Evolutionary conservation across 2,888 invertebrate species (phyloP).

Genomic region (Dendrolimus pini): DNA sequence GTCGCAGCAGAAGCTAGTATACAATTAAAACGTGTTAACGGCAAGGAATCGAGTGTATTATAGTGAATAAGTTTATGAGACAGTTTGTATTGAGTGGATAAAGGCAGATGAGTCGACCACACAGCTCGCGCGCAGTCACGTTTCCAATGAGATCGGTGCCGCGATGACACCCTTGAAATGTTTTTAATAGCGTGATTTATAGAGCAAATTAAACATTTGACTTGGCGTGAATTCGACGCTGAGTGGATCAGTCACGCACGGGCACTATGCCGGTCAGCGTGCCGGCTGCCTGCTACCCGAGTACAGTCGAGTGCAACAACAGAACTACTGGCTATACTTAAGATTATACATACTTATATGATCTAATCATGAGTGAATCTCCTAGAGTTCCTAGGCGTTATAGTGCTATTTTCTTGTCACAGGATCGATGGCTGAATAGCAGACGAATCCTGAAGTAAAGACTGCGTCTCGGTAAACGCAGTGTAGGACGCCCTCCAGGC

Average conservation of each 20-base stretch:
- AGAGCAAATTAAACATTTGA: conserved; percentile 77
- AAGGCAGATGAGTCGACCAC: conserved; percentile 38
- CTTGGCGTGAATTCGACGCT: conserved; percentile 72
- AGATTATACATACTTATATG: too few relatives aligned
- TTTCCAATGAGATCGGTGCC: conserved; percentile 66
- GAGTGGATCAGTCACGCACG: conserved; percentile 75
- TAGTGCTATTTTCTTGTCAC: too few relatives aligned
- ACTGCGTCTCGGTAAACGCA: too few relatives aligned
- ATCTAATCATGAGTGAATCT: too few relatives aligned
- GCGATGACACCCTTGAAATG: conserved; percentile 76
- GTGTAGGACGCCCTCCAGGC: too few relatives aligned
- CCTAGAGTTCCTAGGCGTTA: too few relatives aligned
- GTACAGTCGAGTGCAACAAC: neutral
- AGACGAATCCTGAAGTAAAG: too few relatives aligned
- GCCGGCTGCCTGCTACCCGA: conserved; percentile 16
- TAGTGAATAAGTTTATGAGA: conserved; percentile 1
- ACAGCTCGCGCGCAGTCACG: conserved; percentile 62
- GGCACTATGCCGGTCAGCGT: conserved; percentile 33
- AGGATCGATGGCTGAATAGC: too few relatives aligned
- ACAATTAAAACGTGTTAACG: neutral
- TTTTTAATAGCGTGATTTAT: conserved; percentile 75
- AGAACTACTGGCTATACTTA: neutral
- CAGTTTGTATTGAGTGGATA: conserved; percentile 3
- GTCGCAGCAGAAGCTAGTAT: too few relatives aligned
- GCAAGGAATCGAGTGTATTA: neutral